Conservation (phyloP, 2,797 vertebrate genomes). For the Micrastur ruficollis region DNA sequence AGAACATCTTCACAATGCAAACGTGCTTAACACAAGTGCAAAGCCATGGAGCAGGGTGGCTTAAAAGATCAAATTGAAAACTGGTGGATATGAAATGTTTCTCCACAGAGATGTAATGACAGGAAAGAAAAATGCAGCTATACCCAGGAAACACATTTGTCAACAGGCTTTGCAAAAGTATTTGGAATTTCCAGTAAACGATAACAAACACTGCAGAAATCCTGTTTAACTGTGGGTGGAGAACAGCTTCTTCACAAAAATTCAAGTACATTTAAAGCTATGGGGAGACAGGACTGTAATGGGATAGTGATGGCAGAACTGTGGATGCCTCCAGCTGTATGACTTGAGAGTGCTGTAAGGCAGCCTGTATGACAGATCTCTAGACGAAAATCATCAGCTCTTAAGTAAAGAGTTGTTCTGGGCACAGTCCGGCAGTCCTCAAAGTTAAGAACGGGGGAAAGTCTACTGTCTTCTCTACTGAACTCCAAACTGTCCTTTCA, state of each 20-base stretch:
- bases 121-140: background rate
- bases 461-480: background rate
- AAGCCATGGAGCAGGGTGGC: background rate
- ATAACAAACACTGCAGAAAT: background rate
- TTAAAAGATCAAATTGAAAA: background rate
- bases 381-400: background rate
- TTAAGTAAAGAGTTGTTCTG: background rate
- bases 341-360: background rate
- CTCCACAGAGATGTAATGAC: background rate
- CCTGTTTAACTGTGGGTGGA: background rate
- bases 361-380: background rate
- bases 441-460: background rate
- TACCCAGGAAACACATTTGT: background rate
- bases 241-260: background rate
- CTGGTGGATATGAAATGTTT: background rate
- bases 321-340: background rate
- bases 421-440: background rate
- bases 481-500: background rate
- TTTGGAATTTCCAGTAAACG: background rate
- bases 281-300: background rate
- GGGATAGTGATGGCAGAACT: background rate
- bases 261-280: background rate
- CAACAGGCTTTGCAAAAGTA: background rate
- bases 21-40: background rate
- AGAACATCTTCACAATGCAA: background rate